phyloP scores from a whole-genome alignment of 2,113 vertebrate species.

The Sterrhoptilus dennistouni region DNA sequence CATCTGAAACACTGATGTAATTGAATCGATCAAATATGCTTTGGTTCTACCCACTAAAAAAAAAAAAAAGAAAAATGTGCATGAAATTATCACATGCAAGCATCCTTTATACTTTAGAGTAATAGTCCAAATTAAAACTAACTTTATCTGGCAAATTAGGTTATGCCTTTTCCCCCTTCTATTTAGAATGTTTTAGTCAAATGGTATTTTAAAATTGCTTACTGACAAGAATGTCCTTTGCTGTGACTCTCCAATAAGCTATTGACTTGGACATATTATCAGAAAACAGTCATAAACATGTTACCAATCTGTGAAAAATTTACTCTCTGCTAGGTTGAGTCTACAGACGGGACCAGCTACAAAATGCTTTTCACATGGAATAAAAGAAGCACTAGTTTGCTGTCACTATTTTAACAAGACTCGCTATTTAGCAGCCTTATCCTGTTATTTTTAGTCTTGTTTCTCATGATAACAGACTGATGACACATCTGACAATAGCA shows the following conservation, averaged over 20 bases:
- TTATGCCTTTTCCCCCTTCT: not conserved
- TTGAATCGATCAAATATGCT: not conserved
- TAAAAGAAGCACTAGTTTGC: conserved; percentile 5
- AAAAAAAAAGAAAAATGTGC: not conserved
- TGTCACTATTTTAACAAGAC: conserved; percentile 52
- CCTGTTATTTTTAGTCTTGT: conserved; percentile 56
- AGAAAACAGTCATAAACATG: not conserved
- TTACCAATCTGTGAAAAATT: not conserved
- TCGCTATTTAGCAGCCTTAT: conserved; percentile 35
- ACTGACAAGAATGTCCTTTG: not conserved
- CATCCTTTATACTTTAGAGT: not conserved
- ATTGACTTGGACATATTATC: not conserved
- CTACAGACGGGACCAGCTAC: not conserved
- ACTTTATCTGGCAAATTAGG: not conserved
- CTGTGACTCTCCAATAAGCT: not conserved
- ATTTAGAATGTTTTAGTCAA: not conserved
- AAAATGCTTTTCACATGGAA: not conserved
- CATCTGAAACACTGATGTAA: not conserved
- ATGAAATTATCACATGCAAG: not conserved
- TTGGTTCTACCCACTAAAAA: not conserved
- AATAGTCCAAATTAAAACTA: not conserved
- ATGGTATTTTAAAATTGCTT: not conserved
- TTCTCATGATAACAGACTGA: conserved; percentile 37
- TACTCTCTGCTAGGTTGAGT: not conserved
- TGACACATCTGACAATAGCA: conserved; percentile 46